Evolutionary conservation across 37 sponge, comb jelly and placozoan genomes (phyloP).

Genomic region (Beroe forskalii): DNA sequence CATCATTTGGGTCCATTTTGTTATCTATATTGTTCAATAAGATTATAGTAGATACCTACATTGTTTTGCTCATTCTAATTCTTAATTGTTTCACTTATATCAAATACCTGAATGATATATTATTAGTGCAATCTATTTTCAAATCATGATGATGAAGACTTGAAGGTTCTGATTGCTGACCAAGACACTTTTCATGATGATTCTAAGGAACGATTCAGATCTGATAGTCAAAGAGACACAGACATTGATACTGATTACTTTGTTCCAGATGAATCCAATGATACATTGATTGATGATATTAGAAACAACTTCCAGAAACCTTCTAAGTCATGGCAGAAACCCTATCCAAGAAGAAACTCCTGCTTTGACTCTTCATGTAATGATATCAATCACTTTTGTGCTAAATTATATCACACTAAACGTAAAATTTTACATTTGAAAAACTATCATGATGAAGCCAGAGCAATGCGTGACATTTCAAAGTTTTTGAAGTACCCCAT

Average conservation of each 20-base stretch:
- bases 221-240: not conserved
- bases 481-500: constrained; percentile 44
- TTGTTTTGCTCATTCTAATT: too few species aligned
- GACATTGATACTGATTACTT: constrained; percentile 28
- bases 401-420: constrained; percentile 40
- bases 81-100: too few species aligned
- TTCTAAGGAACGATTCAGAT: not conserved
- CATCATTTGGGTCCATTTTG: too few species aligned
- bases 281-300: not conserved
- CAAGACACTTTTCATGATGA: not conserved
- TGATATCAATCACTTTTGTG: constrained; percentile 49
- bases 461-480: constrained; percentile 53
- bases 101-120: too few species aligned
- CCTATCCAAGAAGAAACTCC: not conserved
- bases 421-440: constrained; percentile 44
- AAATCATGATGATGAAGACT: not conserved
- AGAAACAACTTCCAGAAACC: not conserved
- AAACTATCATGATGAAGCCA: constrained; percentile 56
- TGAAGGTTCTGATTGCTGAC: not conserved
- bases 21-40: not conserved
- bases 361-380: not conserved
- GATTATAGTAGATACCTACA: not conserved
- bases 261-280: not conserved
- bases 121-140: too few species aligned
- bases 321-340: not conserved